Conservation (phyloP, 2,797 vertebrate species). For the Pangasius krempfi region DNA sequence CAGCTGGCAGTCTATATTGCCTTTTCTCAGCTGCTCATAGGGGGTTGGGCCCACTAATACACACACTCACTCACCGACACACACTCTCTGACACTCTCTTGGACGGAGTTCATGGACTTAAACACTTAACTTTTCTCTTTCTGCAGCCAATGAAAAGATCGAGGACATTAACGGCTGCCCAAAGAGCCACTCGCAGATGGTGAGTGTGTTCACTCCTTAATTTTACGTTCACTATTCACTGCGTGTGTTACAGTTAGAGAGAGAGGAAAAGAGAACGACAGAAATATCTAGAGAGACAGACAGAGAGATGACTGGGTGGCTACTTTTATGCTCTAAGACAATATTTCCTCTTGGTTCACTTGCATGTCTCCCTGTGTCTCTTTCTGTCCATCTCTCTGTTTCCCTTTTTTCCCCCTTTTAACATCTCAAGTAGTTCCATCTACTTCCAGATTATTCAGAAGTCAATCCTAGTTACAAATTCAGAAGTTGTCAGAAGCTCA, state of each 20-base stretch:
- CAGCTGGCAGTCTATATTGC: conserved; percentile 66
- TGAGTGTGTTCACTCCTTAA: conserved; percentile 69
- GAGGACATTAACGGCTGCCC: conserved; percentile 97
- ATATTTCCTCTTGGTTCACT: not conserved
- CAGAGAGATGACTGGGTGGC: not conserved
- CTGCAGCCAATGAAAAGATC: conserved; percentile 96
- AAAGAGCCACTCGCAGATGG: conserved; percentile 97
- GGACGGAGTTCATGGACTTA: not conserved
- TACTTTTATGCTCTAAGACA: not conserved
- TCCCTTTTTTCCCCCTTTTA: not conserved
- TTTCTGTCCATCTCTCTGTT: not conserved
- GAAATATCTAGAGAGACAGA: not conserved
- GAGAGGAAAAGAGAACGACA: not conserved
- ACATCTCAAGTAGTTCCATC: not conserved
- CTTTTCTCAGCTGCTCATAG: conserved; percentile 84
- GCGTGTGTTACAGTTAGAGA: not conserved
- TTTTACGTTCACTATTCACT: not conserved
- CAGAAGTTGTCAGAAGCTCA: not conserved
- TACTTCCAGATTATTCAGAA: not conserved
- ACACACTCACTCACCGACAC: conserved; percentile 28
- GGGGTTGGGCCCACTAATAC: conserved; percentile 48
- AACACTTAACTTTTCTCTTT: conserved; percentile 42
- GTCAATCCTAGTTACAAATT: not conserved
- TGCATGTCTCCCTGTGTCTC: not conserved
- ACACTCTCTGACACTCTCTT: not conserved